phyloP scores from a whole-genome alignment of 2,888 invertebrate genomes.

The Chorisops tibialis region DNA sequence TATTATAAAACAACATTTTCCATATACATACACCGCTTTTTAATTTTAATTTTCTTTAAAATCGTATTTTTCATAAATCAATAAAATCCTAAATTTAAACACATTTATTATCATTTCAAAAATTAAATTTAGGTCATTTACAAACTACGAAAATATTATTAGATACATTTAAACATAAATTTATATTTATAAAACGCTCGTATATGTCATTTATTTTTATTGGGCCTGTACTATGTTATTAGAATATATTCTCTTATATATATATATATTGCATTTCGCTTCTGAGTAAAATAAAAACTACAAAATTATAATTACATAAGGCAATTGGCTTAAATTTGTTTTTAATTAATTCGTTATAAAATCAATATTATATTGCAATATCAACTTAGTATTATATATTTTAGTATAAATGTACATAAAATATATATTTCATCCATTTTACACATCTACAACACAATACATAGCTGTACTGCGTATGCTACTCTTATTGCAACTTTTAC shows the following conservation, averaged over 20 bases:
- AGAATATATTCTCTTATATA: no score
- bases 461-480: neutral
- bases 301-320: neutral
- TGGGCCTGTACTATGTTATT: constrained; percentile 22
- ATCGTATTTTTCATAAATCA: no score
- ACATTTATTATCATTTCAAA: no score
- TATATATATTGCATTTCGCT: constrained; percentile 23
- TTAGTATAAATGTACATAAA: neutral
- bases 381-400: neutral
- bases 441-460: constrained; percentile 12
- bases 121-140: no score
- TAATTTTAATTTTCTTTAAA: no score
- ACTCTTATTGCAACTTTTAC: neutral
- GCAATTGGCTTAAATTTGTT: neutral
- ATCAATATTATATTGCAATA: neutral
- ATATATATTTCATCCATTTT: neutral
- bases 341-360: neutral
- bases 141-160: no score
- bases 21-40: no score
- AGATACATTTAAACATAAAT: no score
- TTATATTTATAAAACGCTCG: constrained; percentile 1
- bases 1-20: no score
- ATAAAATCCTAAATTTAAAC: no score
- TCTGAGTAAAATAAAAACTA: constrained; percentile 4
- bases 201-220: constrained; percentile 23